A percentile compares a stretch with the other conserved stretches of the same genome.
Evolutionary conservation across 2,888 invertebrate genomes (phyloP).

Genomic region (Hirudinaria manillensis): DNA sequence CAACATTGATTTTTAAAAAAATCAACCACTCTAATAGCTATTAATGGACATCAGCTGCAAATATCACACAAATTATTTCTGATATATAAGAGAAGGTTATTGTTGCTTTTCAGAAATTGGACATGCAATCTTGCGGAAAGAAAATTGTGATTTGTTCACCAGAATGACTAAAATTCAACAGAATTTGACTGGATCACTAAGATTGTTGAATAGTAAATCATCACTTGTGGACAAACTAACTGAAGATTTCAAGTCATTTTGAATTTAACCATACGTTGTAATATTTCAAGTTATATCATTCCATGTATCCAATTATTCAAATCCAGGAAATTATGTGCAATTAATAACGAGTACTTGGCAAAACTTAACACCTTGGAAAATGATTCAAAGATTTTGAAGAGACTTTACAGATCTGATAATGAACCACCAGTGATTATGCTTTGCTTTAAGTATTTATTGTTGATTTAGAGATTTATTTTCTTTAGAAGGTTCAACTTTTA

Average conservation of each 20-base stretch:
- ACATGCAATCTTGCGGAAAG: neutral
- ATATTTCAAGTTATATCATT: no score
- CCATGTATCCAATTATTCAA: neutral
- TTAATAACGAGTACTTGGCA: neutral
- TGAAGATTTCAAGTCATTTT: neutral
- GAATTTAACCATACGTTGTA: no score
- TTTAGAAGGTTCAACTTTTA: constrained; percentile 1
- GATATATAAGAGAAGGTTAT: no score
- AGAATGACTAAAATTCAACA: constrained; percentile 5
- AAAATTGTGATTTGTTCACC: neutral
- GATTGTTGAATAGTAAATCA: neutral
- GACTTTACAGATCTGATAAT: neutral
- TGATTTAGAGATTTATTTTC: neutral
- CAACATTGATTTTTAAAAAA: no score
- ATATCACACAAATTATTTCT: no score
- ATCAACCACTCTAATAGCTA: no score
- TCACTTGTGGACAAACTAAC: constrained; percentile 5
- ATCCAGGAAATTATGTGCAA: constrained; percentile 4
- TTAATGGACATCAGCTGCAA: no score
- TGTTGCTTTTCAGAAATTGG: no score
- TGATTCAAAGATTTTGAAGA: neutral
- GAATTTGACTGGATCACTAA: neutral
- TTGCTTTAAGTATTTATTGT: constrained; percentile 1
- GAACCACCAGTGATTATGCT: neutral
- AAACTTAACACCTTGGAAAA: neutral